phyloP scores from a whole-genome alignment of 2,113 vertebrate genomes.

The Oryzias curvinotus region DNA sequence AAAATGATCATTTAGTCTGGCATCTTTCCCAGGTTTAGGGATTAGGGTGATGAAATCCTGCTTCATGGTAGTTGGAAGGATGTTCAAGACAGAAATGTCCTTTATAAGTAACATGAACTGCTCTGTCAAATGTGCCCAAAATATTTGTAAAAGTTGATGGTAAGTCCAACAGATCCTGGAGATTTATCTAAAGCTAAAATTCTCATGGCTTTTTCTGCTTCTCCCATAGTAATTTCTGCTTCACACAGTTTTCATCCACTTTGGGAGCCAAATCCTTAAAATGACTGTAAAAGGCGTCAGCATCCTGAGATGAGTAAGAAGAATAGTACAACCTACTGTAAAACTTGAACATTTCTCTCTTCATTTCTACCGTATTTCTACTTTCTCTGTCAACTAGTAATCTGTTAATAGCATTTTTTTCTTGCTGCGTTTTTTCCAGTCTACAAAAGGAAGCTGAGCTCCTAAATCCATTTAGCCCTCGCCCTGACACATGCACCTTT shows the following conservation, averaged over 20 bases:
- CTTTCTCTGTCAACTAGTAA: background rate
- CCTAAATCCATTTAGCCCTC: too few relatives aligned
- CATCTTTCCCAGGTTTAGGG: background rate
- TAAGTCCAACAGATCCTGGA: background rate
- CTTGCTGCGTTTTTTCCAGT: background rate
- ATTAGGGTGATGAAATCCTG: background rate
- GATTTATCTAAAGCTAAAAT: background rate
- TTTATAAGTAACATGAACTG: background rate
- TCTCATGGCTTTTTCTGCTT: background rate
- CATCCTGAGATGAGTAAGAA: background rate
- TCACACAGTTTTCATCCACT: background rate
- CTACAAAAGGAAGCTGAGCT: too few relatives aligned
- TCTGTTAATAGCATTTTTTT: background rate
- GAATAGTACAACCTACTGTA: background rate
- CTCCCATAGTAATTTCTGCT: background rate
- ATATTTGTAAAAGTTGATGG: background rate
- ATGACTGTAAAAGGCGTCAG: background rate
- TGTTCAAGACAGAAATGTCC: background rate
- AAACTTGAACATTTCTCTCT: background rate
- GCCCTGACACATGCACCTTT: background rate
- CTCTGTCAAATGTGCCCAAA: background rate
- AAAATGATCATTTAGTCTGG: background rate
- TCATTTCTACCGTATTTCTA: too few relatives aligned
- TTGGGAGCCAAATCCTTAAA: background rate
- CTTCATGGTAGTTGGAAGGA: background rate